A percentile compares a stretch with the other conserved stretches of the same genome.
These are phyloP conservation scores for Sebastes reedi DNA, from an alignment of 2,797 vertebrate genomes.

Conservation along the genomic window DNA sequence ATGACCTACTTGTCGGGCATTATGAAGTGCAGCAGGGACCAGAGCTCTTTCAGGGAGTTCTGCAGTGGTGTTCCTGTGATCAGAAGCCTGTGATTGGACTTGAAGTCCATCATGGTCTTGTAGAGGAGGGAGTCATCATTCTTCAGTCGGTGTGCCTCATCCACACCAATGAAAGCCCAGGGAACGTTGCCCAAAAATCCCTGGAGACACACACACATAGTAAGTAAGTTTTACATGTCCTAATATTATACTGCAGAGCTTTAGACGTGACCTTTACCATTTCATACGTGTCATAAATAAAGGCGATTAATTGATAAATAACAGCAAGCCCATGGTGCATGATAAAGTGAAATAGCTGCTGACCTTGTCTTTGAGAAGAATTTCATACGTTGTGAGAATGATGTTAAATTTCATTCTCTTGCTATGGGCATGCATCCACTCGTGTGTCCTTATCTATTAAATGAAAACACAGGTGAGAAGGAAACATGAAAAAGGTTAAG, in stretches of 20 bases:
- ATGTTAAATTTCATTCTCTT: constrained; percentile 97
- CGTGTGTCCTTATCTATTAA: constrained; percentile 93
- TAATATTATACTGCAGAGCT: background rate
- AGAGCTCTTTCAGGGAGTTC: constrained; percentile 98
- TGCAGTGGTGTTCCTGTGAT: constrained; percentile 98
- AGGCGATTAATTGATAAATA: background rate
- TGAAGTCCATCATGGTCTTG: constrained; percentile 98
- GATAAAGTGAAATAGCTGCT: background rate
- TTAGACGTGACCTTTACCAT: background rate
- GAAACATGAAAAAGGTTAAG: background rate
- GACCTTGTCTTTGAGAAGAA: constrained; percentile 98
- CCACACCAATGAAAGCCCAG: constrained; percentile 97
- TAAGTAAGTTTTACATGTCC: background rate
- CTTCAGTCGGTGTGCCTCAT: constrained; percentile 97
- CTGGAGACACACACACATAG: constrained; percentile 72
- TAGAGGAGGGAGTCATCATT: constrained; percentile 98
- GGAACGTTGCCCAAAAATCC: constrained; percentile 94
- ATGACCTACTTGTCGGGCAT: constrained; percentile 97
- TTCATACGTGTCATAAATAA: background rate
- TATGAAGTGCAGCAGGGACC: constrained; percentile 98
- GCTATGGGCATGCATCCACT: constrained; percentile 97
- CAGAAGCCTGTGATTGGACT: constrained; percentile 96
- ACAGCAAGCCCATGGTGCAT: background rate
- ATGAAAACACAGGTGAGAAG: background rate
- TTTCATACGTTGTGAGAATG: constrained; percentile 96